Percentiles rank a stretch among this genome's conserved stretches.
Evolutionary conservation across 2,888 invertebrate species (phyloP).

Genomic region (Ceriagrion tenellum): DNA sequence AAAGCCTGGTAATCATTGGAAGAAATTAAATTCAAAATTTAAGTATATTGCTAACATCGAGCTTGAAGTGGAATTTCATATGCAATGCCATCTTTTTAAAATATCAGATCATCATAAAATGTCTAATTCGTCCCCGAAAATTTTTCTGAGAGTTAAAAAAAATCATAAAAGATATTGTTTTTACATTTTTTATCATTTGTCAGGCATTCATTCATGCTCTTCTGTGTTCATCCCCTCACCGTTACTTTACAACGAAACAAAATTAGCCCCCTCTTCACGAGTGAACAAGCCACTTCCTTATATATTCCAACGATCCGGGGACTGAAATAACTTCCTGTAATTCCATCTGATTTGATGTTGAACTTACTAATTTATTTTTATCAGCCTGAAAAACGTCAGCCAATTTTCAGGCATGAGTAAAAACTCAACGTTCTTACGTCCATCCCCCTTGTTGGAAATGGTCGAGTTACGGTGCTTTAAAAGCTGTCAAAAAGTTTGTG

Average conservation of each 20-base stretch:
- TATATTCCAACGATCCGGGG: background rate
- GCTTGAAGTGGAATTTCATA: too few species aligned
- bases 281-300: background rate
- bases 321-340: background rate
- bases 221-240: background rate
- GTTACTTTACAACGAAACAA: background rate
- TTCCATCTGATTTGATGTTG: background rate
- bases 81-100: too few species aligned
- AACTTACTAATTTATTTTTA: background rate
- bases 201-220: background rate
- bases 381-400: background rate
- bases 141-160: background rate
- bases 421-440: background rate
- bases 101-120: too few species aligned
- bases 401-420: background rate
- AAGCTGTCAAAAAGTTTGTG: constrained; percentile 49
- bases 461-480: constrained; percentile 19
- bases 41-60: too few species aligned
- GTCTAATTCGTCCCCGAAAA: too few species aligned
- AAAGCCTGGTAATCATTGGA: too few species aligned
- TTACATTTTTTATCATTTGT: background rate
- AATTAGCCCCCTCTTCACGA: background rate
- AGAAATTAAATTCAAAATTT: too few species aligned
- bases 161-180: background rate
- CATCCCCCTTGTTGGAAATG: constrained; percentile 3